Evolutionary conservation across 2,888 invertebrate species (phyloP), one percentile per base, ranked within the genome.

Genomic region (Tuberolachnus salignus): DNA sequence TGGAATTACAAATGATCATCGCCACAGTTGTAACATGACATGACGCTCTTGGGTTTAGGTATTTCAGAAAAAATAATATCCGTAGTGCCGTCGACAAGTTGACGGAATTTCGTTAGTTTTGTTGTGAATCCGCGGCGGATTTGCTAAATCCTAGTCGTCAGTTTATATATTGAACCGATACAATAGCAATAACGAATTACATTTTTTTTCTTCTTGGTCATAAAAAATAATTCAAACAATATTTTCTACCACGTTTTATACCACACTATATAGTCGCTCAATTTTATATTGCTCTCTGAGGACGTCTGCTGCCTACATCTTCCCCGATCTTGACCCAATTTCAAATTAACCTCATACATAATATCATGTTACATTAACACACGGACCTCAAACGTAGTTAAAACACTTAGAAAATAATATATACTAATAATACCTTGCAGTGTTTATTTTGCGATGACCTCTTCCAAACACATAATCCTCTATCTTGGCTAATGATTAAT

Each of bases 241-340:
- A 2, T 51, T 51, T 49, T 66, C 14, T 51, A n/a, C 46, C 46
- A 13, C 34, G 34, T 34, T 34, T 34, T n/a, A 64, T 44, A 57
- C 23, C 13, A 4, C 10, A 14, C 21, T 42, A 42, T 63, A 61
- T 21, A 14, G n/a, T 42, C 21, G 13, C 42, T 63, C 63, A 42
- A 51, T 34, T 73, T 71, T 64, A 34, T 74, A 74, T 73, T 74
- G 51, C 73, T 23, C 21, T 57, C 57, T 42, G 67, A 78, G 78
- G 78, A 78, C 78, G 57, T 69, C 69, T 21, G 69, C 78, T 78
- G 67, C 51, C 34, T 61, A 69, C 46, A 69, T 78, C 78, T 59
- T 78, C 34, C 69, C 61, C 59, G 78, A 69, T 78, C 78, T 78
- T 78, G 78, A 78, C 78, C 78, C 16, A 21, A 69, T 69, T 78